These are phyloP conservation scores for Endotricha flammealis DNA, from an alignment of 2,888 invertebrate genomes.

Conservation along the genomic window DNA sequence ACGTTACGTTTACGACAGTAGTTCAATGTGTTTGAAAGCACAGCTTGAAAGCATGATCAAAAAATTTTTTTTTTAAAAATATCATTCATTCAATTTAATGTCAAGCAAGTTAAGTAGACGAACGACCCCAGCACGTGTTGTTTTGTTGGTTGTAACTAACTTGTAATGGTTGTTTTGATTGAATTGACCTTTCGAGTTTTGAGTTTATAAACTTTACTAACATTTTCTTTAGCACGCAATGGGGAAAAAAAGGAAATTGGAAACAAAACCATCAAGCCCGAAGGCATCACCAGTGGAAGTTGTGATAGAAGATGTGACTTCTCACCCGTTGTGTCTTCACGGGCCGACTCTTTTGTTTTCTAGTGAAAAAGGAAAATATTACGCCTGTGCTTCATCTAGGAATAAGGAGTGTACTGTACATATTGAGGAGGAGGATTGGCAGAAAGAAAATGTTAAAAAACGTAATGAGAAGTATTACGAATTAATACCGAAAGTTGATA, in stretches of 20 bases:
- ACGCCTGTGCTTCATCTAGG: slow-evolving; percentile 90
- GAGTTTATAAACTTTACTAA: slow-evolving; percentile 1
- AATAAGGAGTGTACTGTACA: slow-evolving; percentile 87
- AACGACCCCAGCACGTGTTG: not conserved
- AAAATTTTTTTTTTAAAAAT: too few species aligned
- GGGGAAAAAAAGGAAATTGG: slow-evolving; percentile 56
- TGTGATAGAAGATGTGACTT: slow-evolving; percentile 73
- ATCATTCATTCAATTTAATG: not conserved
- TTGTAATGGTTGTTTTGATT: not conserved
- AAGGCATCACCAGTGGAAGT: slow-evolving; percentile 67
- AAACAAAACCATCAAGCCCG: slow-evolving; percentile 24
- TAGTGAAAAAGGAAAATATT: slow-evolving; percentile 79
- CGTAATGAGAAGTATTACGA: slow-evolving; percentile 64
- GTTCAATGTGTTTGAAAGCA: too few species aligned
- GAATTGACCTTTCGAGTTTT: not conserved
- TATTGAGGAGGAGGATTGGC: slow-evolving; percentile 75
- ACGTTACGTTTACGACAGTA: too few species aligned
- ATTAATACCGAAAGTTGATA: slow-evolving; percentile 71
- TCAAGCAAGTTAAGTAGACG: too few species aligned
- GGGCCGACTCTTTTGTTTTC: slow-evolving; percentile 88
- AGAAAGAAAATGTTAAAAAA: slow-evolving; percentile 63
- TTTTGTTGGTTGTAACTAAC: not conserved
- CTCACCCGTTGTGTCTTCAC: slow-evolving; percentile 85
- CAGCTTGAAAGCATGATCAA: too few species aligned
- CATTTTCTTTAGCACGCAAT: slow-evolving; percentile 34